Conservation (phyloP, 2,797 vertebrate species). For the Ataeniobius toweri region DNA sequence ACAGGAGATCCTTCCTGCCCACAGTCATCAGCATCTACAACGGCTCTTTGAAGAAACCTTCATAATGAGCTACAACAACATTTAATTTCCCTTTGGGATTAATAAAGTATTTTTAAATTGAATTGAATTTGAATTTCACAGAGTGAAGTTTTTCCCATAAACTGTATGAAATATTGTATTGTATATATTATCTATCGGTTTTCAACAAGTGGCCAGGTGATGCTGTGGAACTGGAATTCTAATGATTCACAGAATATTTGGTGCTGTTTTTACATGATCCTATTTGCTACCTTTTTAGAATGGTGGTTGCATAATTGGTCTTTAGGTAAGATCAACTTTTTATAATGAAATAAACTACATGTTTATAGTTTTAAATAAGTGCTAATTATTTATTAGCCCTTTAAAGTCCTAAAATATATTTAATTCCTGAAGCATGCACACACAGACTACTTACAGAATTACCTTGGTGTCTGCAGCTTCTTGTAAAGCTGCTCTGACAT, state of each 20-base stretch:
- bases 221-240: too few relatives aligned
- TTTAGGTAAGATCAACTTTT: neutral
- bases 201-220: too few relatives aligned
- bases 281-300: neutral
- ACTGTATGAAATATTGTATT: too few relatives aligned
- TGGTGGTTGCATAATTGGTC: neutral
- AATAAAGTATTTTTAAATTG: too few relatives aligned
- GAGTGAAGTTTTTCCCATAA: too few relatives aligned
- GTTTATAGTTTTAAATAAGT: neutral
- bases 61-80: too few relatives aligned
- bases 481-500: conserved; percentile 63
- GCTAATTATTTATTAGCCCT: neutral
- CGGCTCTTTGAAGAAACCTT: too few relatives aligned
- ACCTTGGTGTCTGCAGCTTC: conserved; percentile 47
- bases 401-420: neutral
- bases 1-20: too few relatives aligned
- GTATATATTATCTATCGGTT: too few relatives aligned
- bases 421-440: neutral
- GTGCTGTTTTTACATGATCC: neutral
- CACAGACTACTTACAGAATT: neutral
- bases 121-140: too few relatives aligned
- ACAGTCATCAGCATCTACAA: too few relatives aligned
- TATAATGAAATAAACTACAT: neutral
- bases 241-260: neutral
- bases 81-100: too few relatives aligned